These are phyloP conservation scores for Yponomeuta sedellus DNA, from an alignment of 2,888 invertebrate species.

Conservation along the genomic window DNA sequence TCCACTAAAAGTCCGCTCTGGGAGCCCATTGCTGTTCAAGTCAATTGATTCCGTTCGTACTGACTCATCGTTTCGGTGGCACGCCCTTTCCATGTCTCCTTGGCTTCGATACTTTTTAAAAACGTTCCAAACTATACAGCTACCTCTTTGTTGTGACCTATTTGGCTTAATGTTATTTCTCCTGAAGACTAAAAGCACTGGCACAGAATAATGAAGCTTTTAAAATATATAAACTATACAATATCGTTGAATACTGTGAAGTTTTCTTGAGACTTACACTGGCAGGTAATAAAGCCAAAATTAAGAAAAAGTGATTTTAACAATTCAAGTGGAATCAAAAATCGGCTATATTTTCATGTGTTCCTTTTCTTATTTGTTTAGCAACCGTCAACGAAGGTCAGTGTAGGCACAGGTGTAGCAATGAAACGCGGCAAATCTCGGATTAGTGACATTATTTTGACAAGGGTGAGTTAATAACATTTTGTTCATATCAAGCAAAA, in stretches of 20 bases:
- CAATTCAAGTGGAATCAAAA: too few relatives aligned
- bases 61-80: conserved; percentile 30
- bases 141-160: not conserved
- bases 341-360: too few relatives aligned
- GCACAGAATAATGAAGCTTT: not conserved
- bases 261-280: not conserved
- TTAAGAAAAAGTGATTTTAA: not conserved
- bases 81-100: conserved; percentile 29
- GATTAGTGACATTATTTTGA: not conserved
- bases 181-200: not conserved
- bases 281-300: not conserved
- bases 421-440: not conserved
- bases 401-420: not conserved
- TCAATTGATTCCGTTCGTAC: conserved; percentile 32
- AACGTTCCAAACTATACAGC: conserved; percentile 1
- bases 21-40: conserved; percentile 23
- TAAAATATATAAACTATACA: too few relatives aligned
- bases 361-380: not conserved
- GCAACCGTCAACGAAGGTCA: not conserved
- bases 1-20: not conserved
- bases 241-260: too few relatives aligned
- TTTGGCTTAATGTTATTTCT: not conserved
- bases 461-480: not conserved
- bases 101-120: conserved; percentile 25
- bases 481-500: too few relatives aligned